Evolutionary conservation across 2,888 invertebrate species (phyloP), one percentile per base, ranked within the genome.

Genomic region (Melangyna quadrimaculata): DNA sequence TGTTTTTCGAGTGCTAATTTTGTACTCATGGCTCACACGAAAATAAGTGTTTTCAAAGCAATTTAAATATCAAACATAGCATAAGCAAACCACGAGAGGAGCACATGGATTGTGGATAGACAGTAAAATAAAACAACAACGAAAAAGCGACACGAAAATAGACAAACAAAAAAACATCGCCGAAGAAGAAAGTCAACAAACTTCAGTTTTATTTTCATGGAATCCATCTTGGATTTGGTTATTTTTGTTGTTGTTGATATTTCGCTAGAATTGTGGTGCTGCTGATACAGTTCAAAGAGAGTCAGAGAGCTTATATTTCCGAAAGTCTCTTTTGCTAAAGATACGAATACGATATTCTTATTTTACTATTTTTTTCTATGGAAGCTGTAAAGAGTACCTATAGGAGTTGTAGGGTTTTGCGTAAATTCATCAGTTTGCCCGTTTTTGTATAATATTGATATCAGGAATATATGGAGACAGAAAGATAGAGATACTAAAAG

Each of bases 21-120:
- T 12, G 65, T 84, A 79, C 83, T 79, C 80, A 84, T 84, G 83
- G 75, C 75, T 84, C 83, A 75, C 70, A 71, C 70, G 63, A 59
- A 45, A 75, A 65, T 53, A 79, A 75, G 79, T 75, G 83, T 22
- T 70, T 83, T 57, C 63, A 43, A 71, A 79, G 79, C 83, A 78
- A 83, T 78, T 83, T 78, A 78, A 83, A 74, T 83, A 83, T 70
- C 79, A 84, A 79, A 84, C 70, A n/a, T n/a, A n/a, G n/a, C n/a
- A n/a, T n/a, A 79, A 79, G 65, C 69, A 71, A 59, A 45, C 57
- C 48, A 63, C 5, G 19, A 29, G 29, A 10, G 19, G 14, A 78
- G 67, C 61, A 61, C 22, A 61, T 43, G 55, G 61, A 35, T 2
- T n/a, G 7, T 17, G 17, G 19, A 29, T 45, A 48, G 19, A 29